Conservation (phyloP, 2,797 vertebrate genomes). For the Muscicapa striata region DNA sequence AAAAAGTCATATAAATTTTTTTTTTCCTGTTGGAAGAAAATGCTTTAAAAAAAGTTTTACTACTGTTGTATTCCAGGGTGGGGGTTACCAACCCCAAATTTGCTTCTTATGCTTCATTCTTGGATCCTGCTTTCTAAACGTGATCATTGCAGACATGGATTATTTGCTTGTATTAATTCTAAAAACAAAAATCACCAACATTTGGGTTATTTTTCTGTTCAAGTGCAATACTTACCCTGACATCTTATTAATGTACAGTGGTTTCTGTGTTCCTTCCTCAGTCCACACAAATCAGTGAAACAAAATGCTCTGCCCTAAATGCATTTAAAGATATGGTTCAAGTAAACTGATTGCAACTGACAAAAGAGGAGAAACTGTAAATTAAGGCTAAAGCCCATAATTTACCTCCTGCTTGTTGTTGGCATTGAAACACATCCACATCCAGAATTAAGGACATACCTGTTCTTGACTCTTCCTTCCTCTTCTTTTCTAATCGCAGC, state of each 20-base stretch:
- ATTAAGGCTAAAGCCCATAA: neutral
- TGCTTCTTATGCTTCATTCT: conserved; percentile 52
- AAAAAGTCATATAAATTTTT: conserved; percentile 68
- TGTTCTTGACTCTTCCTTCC: conserved; percentile 49
- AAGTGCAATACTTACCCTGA: conserved; percentile 80
- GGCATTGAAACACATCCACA: neutral
- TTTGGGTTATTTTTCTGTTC: conserved; percentile 63
- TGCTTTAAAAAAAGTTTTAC: conserved; percentile 74
- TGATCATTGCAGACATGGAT: conserved; percentile 47
- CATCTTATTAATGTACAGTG: conserved; percentile 53
- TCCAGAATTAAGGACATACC: conserved; percentile 49
- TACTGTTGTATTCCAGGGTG: conserved; percentile 75
- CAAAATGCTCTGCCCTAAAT: conserved; percentile 49
- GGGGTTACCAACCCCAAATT: conserved; percentile 50
- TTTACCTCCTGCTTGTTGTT: neutral
- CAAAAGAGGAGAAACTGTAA: conserved; percentile 43
- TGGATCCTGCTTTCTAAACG: conserved; percentile 64
- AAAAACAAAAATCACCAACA: neutral
- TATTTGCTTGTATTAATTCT: conserved; percentile 42
- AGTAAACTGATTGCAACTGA: neutral
- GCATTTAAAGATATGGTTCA: conserved; percentile 2
- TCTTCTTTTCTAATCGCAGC: conserved; percentile 56
- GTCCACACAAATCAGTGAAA: conserved; percentile 34
- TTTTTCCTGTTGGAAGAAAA: conserved; percentile 71
- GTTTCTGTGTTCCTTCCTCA: conserved; percentile 42